phyloP scores from a whole-genome alignment of 1,140 invertebrate genomes.

The Zeugodacus cucurbitae region DNA sequence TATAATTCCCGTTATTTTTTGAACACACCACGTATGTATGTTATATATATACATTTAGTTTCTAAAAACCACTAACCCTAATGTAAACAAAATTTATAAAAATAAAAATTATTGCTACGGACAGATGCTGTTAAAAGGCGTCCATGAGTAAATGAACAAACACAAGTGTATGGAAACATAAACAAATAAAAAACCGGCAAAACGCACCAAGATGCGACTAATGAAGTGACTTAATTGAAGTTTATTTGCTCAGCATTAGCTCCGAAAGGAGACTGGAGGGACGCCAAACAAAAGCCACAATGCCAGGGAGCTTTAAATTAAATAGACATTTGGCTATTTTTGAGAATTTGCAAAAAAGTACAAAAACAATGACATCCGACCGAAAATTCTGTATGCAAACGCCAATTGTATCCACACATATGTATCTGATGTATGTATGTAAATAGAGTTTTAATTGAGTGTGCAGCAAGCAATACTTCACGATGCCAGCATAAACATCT shows the following conservation, averaged over 20 bases:
- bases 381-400: too few species aligned
- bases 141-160: background rate
- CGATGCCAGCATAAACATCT: constrained; percentile 2
- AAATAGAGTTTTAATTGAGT: background rate
- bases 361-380: background rate
- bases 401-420: background rate
- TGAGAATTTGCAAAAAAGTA: background rate
- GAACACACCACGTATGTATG: too few species aligned
- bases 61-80: background rate
- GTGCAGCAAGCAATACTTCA: background rate
- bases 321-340: background rate
- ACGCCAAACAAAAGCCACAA: background rate
- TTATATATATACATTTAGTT: background rate
- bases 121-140: background rate
- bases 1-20: too few species aligned
- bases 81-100: background rate
- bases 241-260: constrained; percentile 11
- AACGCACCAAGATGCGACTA: constrained; percentile 11
- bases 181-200: constrained; percentile 14
- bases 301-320: background rate
- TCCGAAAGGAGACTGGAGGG: background rate
- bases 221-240: constrained; percentile 25
- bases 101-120: background rate
- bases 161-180: background rate
- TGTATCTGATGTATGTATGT: background rate